Conservation (phyloP, 2,888 invertebrate species). For the Campaea margaritaria region DNA sequence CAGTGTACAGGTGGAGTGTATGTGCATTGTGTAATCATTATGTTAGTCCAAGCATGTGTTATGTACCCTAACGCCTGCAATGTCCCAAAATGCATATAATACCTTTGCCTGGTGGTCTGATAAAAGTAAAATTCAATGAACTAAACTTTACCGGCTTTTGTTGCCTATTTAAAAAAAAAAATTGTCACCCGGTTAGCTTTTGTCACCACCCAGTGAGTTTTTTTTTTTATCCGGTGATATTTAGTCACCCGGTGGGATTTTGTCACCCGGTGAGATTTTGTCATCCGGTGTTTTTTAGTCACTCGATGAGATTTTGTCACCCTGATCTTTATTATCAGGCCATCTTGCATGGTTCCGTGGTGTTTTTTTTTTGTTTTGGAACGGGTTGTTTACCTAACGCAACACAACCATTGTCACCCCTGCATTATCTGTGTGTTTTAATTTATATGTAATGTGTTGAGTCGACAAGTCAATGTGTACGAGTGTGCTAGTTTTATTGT, state of each 20-base stretch:
- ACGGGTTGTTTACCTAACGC: constrained; percentile 24
- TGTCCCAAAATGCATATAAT: background rate
- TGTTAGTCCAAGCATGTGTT: constrained; percentile 26
- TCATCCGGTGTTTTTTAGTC: too few relatives aligned
- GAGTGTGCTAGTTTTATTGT: constrained; percentile 1
- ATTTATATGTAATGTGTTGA: constrained; percentile 18
- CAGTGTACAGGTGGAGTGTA: background rate
- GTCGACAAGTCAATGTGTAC: constrained; percentile 10
- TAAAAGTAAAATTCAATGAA: too few relatives aligned
- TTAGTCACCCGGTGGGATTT: too few relatives aligned
- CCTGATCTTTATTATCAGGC: constrained; percentile 4
- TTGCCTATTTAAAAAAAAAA: too few relatives aligned
- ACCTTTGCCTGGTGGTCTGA: constrained; percentile 2
- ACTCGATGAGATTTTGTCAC: background rate
- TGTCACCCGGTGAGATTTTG: too few relatives aligned
- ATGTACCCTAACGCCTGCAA: constrained; percentile 6
- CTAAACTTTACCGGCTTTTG: too few relatives aligned
- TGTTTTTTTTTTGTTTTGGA: constrained; percentile 17
- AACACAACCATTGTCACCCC: constrained; percentile 27
- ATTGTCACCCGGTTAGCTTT: too few relatives aligned
- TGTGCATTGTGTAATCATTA: constrained; percentile 28
- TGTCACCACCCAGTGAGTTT: too few relatives aligned
- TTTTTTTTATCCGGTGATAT: too few relatives aligned
- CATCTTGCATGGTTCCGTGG: constrained; percentile 8
- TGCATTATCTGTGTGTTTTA: constrained; percentile 37